Percentiles rank a stretch among this genome's conserved stretches.
phyloP scores from a whole-genome alignment of 1,140 invertebrate species.

The Microplitis demolitor region DNA sequence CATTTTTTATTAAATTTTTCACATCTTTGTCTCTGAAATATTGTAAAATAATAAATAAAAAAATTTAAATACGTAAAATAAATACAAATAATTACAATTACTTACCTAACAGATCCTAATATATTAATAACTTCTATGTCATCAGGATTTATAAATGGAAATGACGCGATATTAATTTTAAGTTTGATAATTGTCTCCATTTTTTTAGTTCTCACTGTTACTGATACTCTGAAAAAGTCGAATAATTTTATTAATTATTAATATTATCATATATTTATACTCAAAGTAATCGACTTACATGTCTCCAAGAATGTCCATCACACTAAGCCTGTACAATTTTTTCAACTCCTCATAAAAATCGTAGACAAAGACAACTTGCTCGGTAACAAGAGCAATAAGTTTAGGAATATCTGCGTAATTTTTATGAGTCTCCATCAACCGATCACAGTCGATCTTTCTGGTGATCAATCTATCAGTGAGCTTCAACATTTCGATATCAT shows the following conservation, averaged over 20 bases:
- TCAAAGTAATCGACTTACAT: neutral
- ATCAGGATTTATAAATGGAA: neutral
- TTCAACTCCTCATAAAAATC: slow-evolving; percentile 18
- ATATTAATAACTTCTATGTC: neutral
- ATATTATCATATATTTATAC: neutral
- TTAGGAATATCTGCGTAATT: slow-evolving; percentile 10
- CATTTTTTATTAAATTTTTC: slow-evolving; percentile 2
- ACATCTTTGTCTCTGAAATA: neutral
- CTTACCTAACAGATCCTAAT: slow-evolving; percentile 6
- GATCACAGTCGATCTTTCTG: neutral
- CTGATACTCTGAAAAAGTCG: neutral
- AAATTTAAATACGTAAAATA: too few species aligned
- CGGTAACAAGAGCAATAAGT: slow-evolving; percentile 3
- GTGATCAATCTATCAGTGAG: slow-evolving; percentile 6
- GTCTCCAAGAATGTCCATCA: neutral
- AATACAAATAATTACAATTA: neutral
- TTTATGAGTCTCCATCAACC: neutral
- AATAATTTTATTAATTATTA: neutral
- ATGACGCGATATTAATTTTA: neutral
- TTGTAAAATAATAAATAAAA: neutral
- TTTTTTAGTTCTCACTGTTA: neutral
- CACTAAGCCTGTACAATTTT: neutral
- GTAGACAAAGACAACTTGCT: slow-evolving; percentile 4
- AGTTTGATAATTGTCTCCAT: slow-evolving; percentile 9
- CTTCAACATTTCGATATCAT: neutral